Percentiles rank a stretch among this genome's conserved stretches.
These are phyloP conservation scores for Polylopha cassiicola DNA, from an alignment of 2,888 invertebrate species.

Conservation along the genomic window DNA sequence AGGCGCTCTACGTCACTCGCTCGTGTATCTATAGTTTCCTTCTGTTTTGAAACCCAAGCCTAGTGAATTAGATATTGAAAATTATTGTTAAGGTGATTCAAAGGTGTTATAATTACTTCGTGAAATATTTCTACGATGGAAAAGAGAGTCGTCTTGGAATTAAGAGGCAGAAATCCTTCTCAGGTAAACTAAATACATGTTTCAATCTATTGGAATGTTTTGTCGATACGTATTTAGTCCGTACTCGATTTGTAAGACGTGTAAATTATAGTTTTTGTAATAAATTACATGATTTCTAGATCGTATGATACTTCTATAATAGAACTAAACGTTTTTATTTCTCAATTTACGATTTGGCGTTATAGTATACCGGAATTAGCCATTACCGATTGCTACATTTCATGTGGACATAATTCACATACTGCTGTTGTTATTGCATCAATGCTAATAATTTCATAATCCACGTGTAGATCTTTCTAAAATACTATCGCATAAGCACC, in stretches of 20 bases:
- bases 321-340: slow-evolving; percentile 34
- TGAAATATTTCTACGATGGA: slow-evolving; percentile 81
- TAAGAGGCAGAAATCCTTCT: slow-evolving; percentile 91
- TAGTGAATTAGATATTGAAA: slow-evolving; percentile 67
- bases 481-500: slow-evolving; percentile 2
- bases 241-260: slow-evolving; percentile 48
- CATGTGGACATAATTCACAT: slow-evolving; percentile 55
- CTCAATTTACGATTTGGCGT: slow-evolving; percentile 62
- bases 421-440: slow-evolving; percentile 30
- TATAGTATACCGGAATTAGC: slow-evolving; percentile 67
- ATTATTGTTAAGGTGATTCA: slow-evolving; percentile 50
- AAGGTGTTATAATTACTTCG: slow-evolving; percentile 55
- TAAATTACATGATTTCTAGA: slow-evolving; percentile 27
- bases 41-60: slow-evolving; percentile 79
- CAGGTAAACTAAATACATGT: slow-evolving; percentile 83
- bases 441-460: slow-evolving; percentile 19
- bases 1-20: slow-evolving; percentile 74
- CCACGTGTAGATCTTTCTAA: slow-evolving; percentile 1
- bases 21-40: slow-evolving; percentile 74
- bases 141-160: slow-evolving; percentile 96
- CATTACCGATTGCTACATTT: slow-evolving; percentile 74
- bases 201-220: slow-evolving; percentile 70
- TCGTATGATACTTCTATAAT: too few species aligned
- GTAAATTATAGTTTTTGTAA: slow-evolving; percentile 35
- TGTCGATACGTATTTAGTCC: slow-evolving; percentile 74